Base-by-base conservation (phyloP, 2,888 invertebrate genomes). In the Acrocera orbiculus region DNA sequence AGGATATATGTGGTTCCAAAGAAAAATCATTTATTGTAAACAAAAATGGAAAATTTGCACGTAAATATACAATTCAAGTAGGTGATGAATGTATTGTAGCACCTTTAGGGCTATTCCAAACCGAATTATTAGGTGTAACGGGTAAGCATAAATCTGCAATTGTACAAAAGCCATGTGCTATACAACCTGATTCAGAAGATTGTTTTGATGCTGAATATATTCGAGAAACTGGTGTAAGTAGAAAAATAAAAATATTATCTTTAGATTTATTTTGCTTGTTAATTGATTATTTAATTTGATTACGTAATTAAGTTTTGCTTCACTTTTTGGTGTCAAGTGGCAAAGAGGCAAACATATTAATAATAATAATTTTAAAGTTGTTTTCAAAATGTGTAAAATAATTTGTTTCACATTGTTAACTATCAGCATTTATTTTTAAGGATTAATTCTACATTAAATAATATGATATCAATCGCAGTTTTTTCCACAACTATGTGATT, bases 1-100 rank as follows among this genome's bases (percentile, higher is more conserved):
- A 69, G 65, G 85, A 86, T 56, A 71, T 85, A 2, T 86, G 85
- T 51, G 92, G 90, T 1, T 79, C 86, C 1, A 78, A 83, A 51
- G 85, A 86, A 49, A 81, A 82, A 53, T 68, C 70, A 2, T 85
- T 87, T 47, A 58, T 71, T 11, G 70, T 85, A 10, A 73, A 75
- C 43, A 78, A 78, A 46, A 76, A 76, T 0, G 73, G 73, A 6
- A 69, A 71, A 46, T 64, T 71, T 3, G 61, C 73, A 1, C 68
- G 72, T 45, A 74, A 75, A 46, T 85, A 77, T 48, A 83, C 81
- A 1, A 63, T 86, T 22, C 75, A 76, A 57, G 61, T 69, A 41
- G 92, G 89, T 1, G 93, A 93, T 57, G 93, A 93, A 58, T 81
- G 86, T 47, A 76, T 93, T 17, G 76, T 93, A 40, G 89, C 92